Conservation (phyloP, 2,797 vertebrate genomes). For the Poeciliopsis infans region DNA sequence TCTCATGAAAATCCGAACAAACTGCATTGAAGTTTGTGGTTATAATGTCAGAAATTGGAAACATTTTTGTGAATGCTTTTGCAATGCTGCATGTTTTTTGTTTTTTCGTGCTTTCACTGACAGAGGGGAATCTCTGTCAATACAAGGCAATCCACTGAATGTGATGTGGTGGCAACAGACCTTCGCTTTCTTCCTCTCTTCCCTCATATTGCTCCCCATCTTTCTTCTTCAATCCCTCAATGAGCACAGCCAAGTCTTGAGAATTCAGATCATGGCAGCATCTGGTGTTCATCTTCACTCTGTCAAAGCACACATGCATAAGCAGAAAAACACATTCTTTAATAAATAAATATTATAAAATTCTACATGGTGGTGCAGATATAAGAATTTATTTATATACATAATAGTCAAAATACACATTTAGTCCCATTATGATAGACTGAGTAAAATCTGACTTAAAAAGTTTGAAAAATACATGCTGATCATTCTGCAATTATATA, state of each 20-base stretch:
- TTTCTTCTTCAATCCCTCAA: constrained; percentile 22
- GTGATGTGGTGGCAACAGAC: constrained; percentile 53
- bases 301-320: constrained; percentile 28
- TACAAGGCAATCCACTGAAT: constrained; percentile 22
- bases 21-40: neutral
- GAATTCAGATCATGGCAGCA: constrained; percentile 45
- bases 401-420: neutral
- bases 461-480: neutral
- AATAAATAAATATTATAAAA: constrained; percentile 28
- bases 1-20: neutral
- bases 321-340: constrained; percentile 27
- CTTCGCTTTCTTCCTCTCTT: constrained; percentile 28
- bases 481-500: neutral
- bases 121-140: constrained; percentile 36
- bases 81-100: neutral
- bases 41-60: neutral
- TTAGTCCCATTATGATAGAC: neutral
- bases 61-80: neutral
- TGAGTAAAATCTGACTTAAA: neutral
- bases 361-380: constrained; percentile 8
- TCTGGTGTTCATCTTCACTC: constrained; percentile 56
- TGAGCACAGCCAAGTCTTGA: constrained; percentile 32
- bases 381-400: neutral
- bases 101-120: neutral
- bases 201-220: constrained; percentile 20